Base-by-base conservation (phyloP, 2,113 vertebrate species). In the Trematomus loennbergii region DNA sequence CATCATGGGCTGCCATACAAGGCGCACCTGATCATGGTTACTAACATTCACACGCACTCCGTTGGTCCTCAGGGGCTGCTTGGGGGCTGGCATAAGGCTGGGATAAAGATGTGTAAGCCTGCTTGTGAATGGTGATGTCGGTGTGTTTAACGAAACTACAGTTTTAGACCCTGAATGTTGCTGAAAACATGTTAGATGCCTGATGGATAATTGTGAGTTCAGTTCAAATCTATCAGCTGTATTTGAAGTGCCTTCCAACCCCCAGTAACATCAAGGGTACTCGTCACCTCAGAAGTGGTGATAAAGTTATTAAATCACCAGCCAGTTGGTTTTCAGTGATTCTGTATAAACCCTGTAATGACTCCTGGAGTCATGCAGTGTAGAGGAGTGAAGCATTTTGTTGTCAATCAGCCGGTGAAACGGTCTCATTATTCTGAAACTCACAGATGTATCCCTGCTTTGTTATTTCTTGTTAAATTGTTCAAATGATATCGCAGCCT, bases 381-480 rank as follows among this genome's bases (percentile, higher is more conserved):
- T 22, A 22, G 29, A 29, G 29, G 3, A 29, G 29, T 3, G 29
- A 29, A 70, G 12, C 0, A 0, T 68, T 64, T 63, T 63, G 46
- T 77, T 80, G 67, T 87, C 59, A 81, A 81, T 36, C 65, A 78
- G 61, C 71, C 61, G 61, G 60, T 52, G 59, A 59, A 75, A 49
- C 22, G 29, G 49, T 57, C 13, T n/a, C 3, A 72, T 61, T 79
- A 58, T 58, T 79, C 58, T 69, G 53, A 79, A 58, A 64, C 11
- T 48, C 5, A 52, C 61, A 52, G 54, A 67, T 59, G 20, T 40
- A 22, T 46, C 15, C 22, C 49, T 48, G 43, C 22, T 40, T 40
- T 40, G 36, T 78, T 33, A 45, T 50, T 69, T 73, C 43, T 57
- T 49, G 16, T 55, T 40, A 17, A 75, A 52, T 20, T 49, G 16